Evolutionary conservation across 1,140 invertebrate genomes (phyloP).

Genomic region (Aradophagus sp.): DNA sequence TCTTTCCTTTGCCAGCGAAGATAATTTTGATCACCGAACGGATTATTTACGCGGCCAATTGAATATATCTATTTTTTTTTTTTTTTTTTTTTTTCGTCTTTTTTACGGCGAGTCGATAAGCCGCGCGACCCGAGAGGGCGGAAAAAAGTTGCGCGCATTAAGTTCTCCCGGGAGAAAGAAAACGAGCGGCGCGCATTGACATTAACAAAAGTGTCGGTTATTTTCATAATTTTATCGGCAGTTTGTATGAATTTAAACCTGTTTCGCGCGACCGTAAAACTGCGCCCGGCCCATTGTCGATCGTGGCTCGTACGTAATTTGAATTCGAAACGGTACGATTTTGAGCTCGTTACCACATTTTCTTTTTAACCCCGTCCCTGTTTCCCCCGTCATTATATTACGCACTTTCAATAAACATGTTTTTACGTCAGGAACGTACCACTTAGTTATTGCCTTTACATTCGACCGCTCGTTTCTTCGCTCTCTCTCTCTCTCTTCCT

Average conservation of each 20-base stretch:
- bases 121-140: neutral
- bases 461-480: too few relatives aligned
- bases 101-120: too few relatives aligned
- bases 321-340: constrained; percentile 48
- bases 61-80: too few relatives aligned
- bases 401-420: constrained; percentile 50
- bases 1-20: too few relatives aligned
- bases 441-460: constrained; percentile 40
- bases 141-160: constrained; percentile 22
- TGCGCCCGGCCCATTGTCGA: constrained; percentile 28
- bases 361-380: constrained; percentile 10
- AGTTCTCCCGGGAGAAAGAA: constrained; percentile 15
- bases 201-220: constrained; percentile 53
- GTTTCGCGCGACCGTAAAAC: constrained; percentile 40
- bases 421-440: constrained; percentile 38
- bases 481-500: too few relatives aligned
- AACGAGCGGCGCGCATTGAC: constrained; percentile 26
- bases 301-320: constrained; percentile 48
- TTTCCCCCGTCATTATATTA: constrained; percentile 47
- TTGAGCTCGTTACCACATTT: constrained; percentile 48
- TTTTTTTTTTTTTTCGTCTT: too few relatives aligned
- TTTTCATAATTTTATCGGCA: constrained; percentile 55
- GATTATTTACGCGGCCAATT: too few relatives aligned
- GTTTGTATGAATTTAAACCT: constrained; percentile 55
- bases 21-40: too few relatives aligned